A percentile compares a stretch with the other conserved stretches of the same genome.
Evolutionary conservation across 2,113 vertebrate species (phyloP).

Genomic region (Sylvilagus bachmani): DNA sequence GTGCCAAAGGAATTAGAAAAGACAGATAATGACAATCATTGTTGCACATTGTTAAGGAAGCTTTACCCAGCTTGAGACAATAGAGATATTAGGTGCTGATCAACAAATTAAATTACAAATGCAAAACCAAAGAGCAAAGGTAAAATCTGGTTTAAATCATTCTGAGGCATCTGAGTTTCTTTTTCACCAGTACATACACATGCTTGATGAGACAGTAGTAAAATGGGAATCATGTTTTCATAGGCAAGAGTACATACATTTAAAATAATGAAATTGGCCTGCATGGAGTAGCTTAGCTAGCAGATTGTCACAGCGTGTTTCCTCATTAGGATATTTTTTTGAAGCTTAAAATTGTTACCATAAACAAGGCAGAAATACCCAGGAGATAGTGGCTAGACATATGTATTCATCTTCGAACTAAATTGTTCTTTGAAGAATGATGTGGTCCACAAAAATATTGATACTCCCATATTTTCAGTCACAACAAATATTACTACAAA

Average conservation of each 20-base stretch:
- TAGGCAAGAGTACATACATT: slow-evolving; percentile 79
- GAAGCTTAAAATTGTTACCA: slow-evolving; percentile 83
- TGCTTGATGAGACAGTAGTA: slow-evolving; percentile 81
- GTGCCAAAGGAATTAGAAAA: slow-evolving; percentile 69
- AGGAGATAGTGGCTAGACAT: slow-evolving; percentile 78
- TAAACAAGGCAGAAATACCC: slow-evolving; percentile 82
- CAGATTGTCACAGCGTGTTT: slow-evolving; percentile 88
- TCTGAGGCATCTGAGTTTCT: slow-evolving; percentile 25
- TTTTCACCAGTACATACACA: slow-evolving; percentile 79
- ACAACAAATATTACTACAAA: slow-evolving; percentile 49
- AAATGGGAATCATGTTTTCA: slow-evolving; percentile 83
- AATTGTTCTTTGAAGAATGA: slow-evolving; percentile 80
- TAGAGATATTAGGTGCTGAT: slow-evolving; percentile 84
- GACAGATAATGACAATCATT: slow-evolving; percentile 65
- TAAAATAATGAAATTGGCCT: slow-evolving; percentile 88
- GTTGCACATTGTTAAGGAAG: slow-evolving; percentile 71
- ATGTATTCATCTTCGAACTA: slow-evolving; percentile 85
- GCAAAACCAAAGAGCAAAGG: slow-evolving; percentile 73
- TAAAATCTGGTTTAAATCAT: slow-evolving; percentile 75
- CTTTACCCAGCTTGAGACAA: slow-evolving; percentile 77
- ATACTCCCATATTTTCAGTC: slow-evolving; percentile 42
- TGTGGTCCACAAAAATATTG: slow-evolving; percentile 62
- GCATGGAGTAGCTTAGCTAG: slow-evolving; percentile 85
- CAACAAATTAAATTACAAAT: slow-evolving; percentile 85
- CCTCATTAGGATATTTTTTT: slow-evolving; percentile 87